These are phyloP conservation scores for Allygus modestus DNA, from an alignment of 2,888 invertebrate genomes.

Conservation along the genomic window DNA sequence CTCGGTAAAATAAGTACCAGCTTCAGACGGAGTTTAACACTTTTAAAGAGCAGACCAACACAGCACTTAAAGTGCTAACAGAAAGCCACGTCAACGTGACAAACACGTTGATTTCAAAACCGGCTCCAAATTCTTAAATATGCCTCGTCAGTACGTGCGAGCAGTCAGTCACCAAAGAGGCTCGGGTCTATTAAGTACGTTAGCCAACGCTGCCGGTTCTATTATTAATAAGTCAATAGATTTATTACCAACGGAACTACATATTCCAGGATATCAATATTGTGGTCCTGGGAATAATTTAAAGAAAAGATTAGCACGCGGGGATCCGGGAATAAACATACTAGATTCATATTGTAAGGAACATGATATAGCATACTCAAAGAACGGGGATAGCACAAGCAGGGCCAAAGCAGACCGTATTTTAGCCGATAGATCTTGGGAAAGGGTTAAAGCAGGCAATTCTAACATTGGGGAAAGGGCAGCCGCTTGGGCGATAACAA, in stretches of 20 bases:
- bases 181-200: not conserved
- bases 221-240: slow-evolving; percentile 3
- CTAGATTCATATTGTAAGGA: slow-evolving; percentile 15
- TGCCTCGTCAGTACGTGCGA: not conserved
- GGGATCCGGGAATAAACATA: slow-evolving; percentile 19
- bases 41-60: not conserved
- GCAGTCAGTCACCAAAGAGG: not conserved
- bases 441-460: slow-evolving; percentile 15
- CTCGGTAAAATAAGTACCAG: not conserved
- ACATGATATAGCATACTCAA: slow-evolving; percentile 39
- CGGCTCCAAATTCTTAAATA: not conserved
- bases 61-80: not conserved
- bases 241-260: slow-evolving; percentile 59
- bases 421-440: slow-evolving; percentile 27
- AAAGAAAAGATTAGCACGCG: slow-evolving; percentile 15
- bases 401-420: not conserved
- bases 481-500: slow-evolving; percentile 12
- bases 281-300: slow-evolving; percentile 26
- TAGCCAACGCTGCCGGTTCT: not conserved
- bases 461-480: slow-evolving; percentile 23
- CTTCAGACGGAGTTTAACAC: not conserved
- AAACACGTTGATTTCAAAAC: not conserved
- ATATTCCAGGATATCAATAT: slow-evolving; percentile 42
- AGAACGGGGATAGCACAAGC: not conserved
- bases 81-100: no score